phyloP scores from a whole-genome alignment of 1,140 invertebrate genomes.

The Drosophila baimaii region DNA sequence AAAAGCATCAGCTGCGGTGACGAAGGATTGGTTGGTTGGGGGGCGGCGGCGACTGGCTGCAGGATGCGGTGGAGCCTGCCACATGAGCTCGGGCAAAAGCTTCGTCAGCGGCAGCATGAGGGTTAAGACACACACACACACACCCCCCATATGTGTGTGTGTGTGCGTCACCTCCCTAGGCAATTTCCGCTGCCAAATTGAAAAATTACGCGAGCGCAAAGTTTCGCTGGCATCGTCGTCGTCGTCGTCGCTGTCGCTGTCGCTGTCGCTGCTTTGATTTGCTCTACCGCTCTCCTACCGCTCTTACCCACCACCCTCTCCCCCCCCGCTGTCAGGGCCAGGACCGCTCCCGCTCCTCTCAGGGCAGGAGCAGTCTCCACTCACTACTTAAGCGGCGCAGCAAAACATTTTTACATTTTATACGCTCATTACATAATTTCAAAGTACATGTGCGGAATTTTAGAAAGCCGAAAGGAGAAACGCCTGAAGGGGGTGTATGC shows the following conservation, averaged over 20 bases:
- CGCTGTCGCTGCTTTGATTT: constrained; percentile 67
- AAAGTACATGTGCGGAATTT: constrained; percentile 79
- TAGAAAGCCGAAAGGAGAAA: constrained; percentile 58
- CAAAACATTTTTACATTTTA: constrained; percentile 81
- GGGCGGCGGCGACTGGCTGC: neutral
- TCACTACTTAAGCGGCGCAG: constrained; percentile 66
- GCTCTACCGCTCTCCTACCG: constrained; percentile 14
- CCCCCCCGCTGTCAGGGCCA: neutral
- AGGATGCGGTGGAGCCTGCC: constrained; percentile 29
- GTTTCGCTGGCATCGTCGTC: constrained; percentile 43
- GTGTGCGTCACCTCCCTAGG: constrained; percentile 80
- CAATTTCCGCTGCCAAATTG: constrained; percentile 84
- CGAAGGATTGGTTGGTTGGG: constrained; percentile 2
- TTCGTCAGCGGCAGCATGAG: constrained; percentile 42
- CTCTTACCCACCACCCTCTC: neutral
- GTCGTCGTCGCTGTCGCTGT: constrained; percentile 16
- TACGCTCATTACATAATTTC: constrained; percentile 84
- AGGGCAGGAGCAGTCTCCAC: constrained; percentile 15
- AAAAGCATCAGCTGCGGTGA: constrained; percentile 77
- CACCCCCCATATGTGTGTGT: constrained; percentile 30
- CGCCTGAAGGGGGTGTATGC: constrained; percentile 8
- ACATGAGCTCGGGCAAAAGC: constrained; percentile 46
- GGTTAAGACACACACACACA: constrained; percentile 51
- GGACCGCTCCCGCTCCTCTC: too few species aligned
- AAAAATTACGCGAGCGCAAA: constrained; percentile 83